Evolutionary conservation across 2,113 vertebrate species (phyloP).

Genomic region (Gnathonemus longibarbis): DNA sequence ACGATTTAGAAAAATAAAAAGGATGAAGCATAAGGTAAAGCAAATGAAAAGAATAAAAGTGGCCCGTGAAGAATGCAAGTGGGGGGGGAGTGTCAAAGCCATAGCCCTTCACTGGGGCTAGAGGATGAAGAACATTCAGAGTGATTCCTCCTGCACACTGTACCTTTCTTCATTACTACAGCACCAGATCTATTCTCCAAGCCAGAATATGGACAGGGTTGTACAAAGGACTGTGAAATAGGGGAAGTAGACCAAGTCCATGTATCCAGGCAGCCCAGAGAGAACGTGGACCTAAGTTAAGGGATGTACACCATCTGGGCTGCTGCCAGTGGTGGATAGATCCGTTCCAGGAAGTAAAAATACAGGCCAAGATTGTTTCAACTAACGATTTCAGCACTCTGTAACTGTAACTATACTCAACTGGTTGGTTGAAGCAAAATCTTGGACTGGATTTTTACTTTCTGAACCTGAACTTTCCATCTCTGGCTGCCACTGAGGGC

Average conservation of each 20-base stretch:
- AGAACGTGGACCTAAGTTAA: not conserved
- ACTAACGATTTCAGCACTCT: not conserved
- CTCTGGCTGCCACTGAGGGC: not conserved
- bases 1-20: not conserved
- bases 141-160: not conserved
- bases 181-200: not conserved
- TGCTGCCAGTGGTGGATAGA: not conserved
- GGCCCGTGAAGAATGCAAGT: not conserved
- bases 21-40: not conserved
- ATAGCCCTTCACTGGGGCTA: not conserved
- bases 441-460: not conserved
- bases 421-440: not conserved
- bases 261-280: not conserved
- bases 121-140: not conserved
- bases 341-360: not conserved
- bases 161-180: not conserved
- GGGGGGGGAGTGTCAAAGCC: not conserved
- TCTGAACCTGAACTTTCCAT: not conserved
- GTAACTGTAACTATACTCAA: not conserved
- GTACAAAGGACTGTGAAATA: not conserved
- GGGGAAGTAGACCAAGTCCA: not conserved
- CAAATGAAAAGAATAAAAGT: not conserved
- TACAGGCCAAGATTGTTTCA: not conserved
- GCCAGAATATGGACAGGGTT: not conserved
- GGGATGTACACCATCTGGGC: not conserved